Base-by-base conservation (phyloP, 2,113 vertebrate species). In the Chloropsis hardwickii region DNA sequence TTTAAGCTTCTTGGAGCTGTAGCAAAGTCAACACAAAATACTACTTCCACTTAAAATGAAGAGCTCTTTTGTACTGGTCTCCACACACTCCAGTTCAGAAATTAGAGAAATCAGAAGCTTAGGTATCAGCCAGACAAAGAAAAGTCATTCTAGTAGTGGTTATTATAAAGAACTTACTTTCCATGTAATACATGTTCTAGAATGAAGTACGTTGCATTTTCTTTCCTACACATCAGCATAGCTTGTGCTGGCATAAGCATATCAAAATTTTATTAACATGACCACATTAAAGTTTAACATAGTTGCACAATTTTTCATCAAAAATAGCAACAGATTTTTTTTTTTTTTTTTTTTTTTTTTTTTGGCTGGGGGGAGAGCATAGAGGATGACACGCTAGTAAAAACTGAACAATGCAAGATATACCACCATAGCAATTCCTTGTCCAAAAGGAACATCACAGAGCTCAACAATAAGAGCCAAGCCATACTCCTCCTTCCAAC, bases 21-120 rank as follows among this genome's bases (percentile, higher is more conserved):
- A 73, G n/a, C 24, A 80, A 86, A 92, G 54, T 44, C 81, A 80
- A 76, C 39, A 58, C 80, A 78, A 83, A 92, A 94, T 20, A 62
- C 12, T 33, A 76, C 31, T 89, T 73, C 11, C 0, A 0, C 10
- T 29, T 65, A n/a, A 92, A 85, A 85, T 12, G 0, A 78, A 89
- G 35, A 81, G 15, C 51, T 50, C 25, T 42, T 81, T 56, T 5
- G 2, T 54, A 27, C 42, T 57, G 35, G 29, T 60, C 31, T 90
- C 21, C 23, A 81, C 51, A 73, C 27, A 39, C 4, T 66, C 21
- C 35, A 71, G 51, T 39, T 79, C 39, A 61, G 24, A 70, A 54
- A 70, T 53, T 37, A 66, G 45, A 88, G 60, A 76, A 80, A 88
- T 64, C 35, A 74, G 25, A 92, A 64, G 25, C 57, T 82, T 24